Percentiles rank a stretch among this genome's conserved stretches.
Conservation (phyloP, 2,888 invertebrate genomes). For the Spilosoma lubricipeda region DNA sequence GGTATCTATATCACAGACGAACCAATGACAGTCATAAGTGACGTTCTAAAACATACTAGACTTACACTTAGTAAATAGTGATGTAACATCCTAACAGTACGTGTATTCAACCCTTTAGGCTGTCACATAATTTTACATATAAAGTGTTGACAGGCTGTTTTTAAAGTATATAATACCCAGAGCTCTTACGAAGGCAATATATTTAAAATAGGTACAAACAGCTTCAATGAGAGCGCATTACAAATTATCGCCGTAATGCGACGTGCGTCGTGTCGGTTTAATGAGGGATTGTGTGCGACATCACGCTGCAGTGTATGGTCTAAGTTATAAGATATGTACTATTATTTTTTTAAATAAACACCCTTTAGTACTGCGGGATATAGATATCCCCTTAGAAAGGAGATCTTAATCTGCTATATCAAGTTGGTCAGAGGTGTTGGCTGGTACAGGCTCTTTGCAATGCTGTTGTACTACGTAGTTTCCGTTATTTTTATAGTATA, state of each 20-base stretch:
- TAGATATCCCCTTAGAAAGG: no score
- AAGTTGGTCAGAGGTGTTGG: no score
- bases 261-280: slow-evolving; percentile 70
- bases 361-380: no score
- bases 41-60: no score
- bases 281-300: slow-evolving; percentile 82
- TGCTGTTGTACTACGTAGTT: no score
- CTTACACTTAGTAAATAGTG: no score
- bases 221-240: slow-evolving; percentile 57
- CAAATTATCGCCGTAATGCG: slow-evolving; percentile 70
- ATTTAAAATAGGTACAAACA: slow-evolving; percentile 35
- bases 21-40: no score
- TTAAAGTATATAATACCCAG: background rate
- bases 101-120: background rate
- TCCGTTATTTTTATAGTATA: no score
- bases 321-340: slow-evolving; percentile 29
- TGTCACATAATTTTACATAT: background rate
- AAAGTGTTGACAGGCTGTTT: background rate
- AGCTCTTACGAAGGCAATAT: background rate
- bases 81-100: no score
- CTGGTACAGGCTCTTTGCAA: no score
- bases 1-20: no score
- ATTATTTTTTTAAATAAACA: no score
- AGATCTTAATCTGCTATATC: background rate
- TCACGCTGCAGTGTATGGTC: slow-evolving; percentile 59